Evolutionary conservation across 1,140 invertebrate species (phyloP).

Genomic region (Sarcophaga peregrina): DNA sequence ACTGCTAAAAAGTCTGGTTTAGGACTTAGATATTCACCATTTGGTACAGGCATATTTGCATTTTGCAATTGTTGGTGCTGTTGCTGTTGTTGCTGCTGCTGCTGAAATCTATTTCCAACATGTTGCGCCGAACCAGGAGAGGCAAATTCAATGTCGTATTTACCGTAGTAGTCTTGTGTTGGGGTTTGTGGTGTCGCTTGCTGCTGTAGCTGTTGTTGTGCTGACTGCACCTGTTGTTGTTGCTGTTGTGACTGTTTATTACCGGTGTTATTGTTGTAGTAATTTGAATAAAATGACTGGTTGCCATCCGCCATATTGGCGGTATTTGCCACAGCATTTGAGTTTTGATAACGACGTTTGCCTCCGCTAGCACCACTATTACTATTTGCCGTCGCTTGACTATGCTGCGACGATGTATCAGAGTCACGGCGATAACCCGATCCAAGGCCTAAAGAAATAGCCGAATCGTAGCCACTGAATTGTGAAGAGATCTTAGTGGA

Average conservation of each 20-base stretch:
- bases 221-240: constrained; percentile 49
- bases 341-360: constrained; percentile 58
- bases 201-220: constrained; percentile 48
- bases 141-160: constrained; percentile 64
- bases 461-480: constrained; percentile 49
- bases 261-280: constrained; percentile 45
- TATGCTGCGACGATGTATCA: constrained; percentile 48
- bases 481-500: constrained; percentile 57
- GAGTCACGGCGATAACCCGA: constrained; percentile 59
- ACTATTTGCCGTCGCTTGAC: constrained; percentile 48
- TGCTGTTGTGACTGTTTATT: constrained; percentile 58
- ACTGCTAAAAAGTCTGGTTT: constrained; percentile 52
- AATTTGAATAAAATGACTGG: not conserved
- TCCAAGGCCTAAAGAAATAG: constrained; percentile 39
- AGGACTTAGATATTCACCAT: constrained; percentile 61
- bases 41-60: constrained; percentile 47
- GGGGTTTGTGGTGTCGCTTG: constrained; percentile 42
- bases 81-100: constrained; percentile 45
- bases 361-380: constrained; percentile 46
- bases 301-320: constrained; percentile 46
- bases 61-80: constrained; percentile 46
- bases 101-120: constrained; percentile 33
- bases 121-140: constrained; percentile 52
- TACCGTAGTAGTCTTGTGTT: constrained; percentile 58
- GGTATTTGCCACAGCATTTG: constrained; percentile 52